These are phyloP conservation scores for Stictocephala bisonia DNA, from an alignment of 2,888 invertebrate species.

Conservation along the genomic window DNA sequence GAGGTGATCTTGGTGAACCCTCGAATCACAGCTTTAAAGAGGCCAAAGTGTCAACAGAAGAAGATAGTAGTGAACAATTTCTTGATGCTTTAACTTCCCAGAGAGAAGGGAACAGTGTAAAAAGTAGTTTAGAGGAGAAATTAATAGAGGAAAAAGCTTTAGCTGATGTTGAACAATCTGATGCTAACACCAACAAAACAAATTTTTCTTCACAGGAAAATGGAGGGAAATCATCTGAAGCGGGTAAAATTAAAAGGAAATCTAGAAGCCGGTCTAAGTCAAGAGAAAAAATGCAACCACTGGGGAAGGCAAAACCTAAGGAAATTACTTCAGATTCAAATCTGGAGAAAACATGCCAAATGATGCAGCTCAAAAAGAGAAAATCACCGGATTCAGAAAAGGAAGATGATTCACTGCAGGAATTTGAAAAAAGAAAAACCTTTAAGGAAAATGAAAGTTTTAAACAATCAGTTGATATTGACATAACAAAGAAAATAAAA, in stretches of 20 bases:
- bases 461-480: constrained; percentile 6
- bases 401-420: constrained; percentile 48
- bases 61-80: constrained; percentile 59
- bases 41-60: constrained; percentile 54
- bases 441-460: not conserved
- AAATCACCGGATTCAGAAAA: constrained; percentile 49
- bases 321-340: constrained; percentile 32
- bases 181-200: not conserved
- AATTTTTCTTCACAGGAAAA: not conserved
- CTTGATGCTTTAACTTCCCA: constrained; percentile 49
- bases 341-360: constrained; percentile 11
- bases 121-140: constrained; percentile 7
- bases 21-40: constrained; percentile 45
- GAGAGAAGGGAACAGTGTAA: constrained; percentile 41
- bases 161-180: constrained; percentile 19
- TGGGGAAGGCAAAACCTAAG: no score
- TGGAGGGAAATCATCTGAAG: not conserved
- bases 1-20: constrained; percentile 57
- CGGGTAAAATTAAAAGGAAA: constrained; percentile 36
- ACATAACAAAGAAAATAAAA: constrained; percentile 42
- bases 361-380: constrained; percentile 46
- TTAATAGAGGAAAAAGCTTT: not conserved
- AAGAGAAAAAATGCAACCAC: no score
- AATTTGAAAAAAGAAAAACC: constrained; percentile 50
- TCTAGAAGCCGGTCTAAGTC: constrained; percentile 46